A percentile compares a stretch with the other conserved stretches of the same genome.
phyloP scores from a whole-genome alignment of 2,113 vertebrate genomes.

The Dicentrarchus labrax region DNA sequence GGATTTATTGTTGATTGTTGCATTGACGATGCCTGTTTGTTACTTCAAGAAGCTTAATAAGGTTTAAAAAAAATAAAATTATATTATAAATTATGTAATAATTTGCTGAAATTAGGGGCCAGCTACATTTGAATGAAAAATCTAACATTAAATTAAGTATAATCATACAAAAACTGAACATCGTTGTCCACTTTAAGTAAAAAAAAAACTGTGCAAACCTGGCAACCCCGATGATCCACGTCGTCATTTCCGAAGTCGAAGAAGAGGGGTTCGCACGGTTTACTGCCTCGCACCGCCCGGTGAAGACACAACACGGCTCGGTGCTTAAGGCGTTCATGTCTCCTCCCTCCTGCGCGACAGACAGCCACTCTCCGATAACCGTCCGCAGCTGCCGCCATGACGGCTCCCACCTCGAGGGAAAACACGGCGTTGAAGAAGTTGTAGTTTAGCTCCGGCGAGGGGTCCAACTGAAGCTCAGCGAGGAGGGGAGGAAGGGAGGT shows the following conservation, averaged over 20 bases:
- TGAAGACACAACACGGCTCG: neutral
- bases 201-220: slow-evolving; percentile 25
- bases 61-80: no score
- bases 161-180: no score
- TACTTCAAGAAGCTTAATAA: no score
- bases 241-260: slow-evolving; percentile 76
- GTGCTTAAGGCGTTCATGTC: neutral
- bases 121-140: no score
- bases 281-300: neutral
- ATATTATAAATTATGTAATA: no score
- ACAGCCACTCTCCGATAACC: neutral
- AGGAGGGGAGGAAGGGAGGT: no score
- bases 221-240: slow-evolving; percentile 71
- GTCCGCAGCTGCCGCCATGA: slow-evolving; percentile 29
- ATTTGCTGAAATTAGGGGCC: no score
- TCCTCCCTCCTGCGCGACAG: neutral
- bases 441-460: neutral
- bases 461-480: neutral
- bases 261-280: slow-evolving; percentile 49
- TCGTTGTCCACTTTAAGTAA: no score
- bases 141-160: no score
- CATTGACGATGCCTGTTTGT: no score
- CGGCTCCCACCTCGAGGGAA: neutral
- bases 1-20: no score
- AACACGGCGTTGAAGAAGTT: neutral